Evolutionary conservation across 2,113 vertebrate genomes (phyloP).

Genomic region (Antidorcas marsupialis): DNA sequence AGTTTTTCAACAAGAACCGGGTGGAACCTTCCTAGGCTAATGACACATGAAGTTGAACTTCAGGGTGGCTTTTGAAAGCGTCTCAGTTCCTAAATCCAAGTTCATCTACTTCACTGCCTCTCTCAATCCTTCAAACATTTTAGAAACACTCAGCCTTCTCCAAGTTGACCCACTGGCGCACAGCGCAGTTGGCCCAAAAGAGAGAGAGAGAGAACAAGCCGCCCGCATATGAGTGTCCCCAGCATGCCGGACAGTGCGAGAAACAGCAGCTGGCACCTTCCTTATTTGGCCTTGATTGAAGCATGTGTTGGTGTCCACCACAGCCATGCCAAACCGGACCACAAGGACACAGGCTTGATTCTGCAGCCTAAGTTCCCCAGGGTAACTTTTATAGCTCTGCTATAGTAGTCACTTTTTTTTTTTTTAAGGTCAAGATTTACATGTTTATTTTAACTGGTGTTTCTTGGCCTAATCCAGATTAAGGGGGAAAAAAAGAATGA

Average conservation of each 20-base stretch:
- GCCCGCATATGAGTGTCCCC: neutral
- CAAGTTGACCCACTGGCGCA: neutral
- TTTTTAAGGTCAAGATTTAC: constrained; percentile 76
- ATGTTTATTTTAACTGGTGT: constrained; percentile 71
- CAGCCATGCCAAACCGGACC: neutral
- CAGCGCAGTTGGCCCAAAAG: neutral
- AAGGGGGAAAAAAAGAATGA: accelerated
- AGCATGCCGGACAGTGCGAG: accelerated
- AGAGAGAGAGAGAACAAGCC: neutral
- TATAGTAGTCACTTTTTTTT: constrained; percentile 46
- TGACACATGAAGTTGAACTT: neutral
- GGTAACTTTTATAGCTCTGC: constrained; percentile 34
- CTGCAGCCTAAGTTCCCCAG: neutral
- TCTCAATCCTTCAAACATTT: neutral
- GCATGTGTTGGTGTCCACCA: accelerated
- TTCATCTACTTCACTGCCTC: neutral
- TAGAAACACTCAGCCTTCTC: neutral
- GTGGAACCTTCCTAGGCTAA: neutral
- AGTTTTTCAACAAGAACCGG: neutral
- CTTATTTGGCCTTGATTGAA: neutral
- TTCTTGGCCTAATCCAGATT: constrained; percentile 60
- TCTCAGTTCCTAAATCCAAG: neutral
- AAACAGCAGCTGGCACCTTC: neutral
- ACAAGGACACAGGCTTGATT: accelerated
- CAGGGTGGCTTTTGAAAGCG: neutral